Percentiles rank a stretch among this genome's conserved stretches.
Conservation (phyloP, 1,140 invertebrate species). For the Globodera rostochiensis region DNA sequence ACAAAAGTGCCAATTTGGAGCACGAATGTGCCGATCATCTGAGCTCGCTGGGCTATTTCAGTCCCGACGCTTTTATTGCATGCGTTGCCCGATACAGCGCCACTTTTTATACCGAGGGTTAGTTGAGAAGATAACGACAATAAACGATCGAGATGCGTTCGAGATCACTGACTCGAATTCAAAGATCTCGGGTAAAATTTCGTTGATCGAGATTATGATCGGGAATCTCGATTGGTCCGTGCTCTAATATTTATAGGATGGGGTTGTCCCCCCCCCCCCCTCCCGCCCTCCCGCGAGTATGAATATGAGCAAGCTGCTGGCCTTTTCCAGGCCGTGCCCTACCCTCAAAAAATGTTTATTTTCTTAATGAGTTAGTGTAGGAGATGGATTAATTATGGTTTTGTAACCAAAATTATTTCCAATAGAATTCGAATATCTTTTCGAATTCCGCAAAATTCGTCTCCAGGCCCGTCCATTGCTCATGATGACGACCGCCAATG, state of each 20-base stretch:
- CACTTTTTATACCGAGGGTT: conserved; percentile 8
- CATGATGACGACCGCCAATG: conserved; percentile 10
- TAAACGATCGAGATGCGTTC: background rate
- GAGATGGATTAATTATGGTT: too few species aligned
- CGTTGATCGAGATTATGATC: too few species aligned
- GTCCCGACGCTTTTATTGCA: background rate
- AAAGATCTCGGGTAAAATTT: background rate
- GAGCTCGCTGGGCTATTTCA: conserved; percentile 11
- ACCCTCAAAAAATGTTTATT: too few species aligned
- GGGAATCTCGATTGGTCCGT: too few species aligned
- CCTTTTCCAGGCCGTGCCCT: too few species aligned
- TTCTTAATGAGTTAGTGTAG: too few species aligned
- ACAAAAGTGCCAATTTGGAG: conserved; percentile 6
- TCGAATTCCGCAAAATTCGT: conserved; percentile 12
- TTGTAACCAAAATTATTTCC: too few species aligned
- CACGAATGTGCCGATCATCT: background rate
- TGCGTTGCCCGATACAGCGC: background rate
- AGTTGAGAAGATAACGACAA: background rate
- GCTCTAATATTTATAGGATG: too few species aligned
- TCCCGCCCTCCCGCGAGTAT: too few species aligned
- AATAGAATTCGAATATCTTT: background rate
- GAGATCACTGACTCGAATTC: background rate
- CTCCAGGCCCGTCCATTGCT: conserved; percentile 25
- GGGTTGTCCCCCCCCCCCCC: too few species aligned
- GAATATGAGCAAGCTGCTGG: too few species aligned